phyloP scores from a whole-genome alignment of 1,140 invertebrate genomes.

The Saccostrea cuccullata region DNA sequence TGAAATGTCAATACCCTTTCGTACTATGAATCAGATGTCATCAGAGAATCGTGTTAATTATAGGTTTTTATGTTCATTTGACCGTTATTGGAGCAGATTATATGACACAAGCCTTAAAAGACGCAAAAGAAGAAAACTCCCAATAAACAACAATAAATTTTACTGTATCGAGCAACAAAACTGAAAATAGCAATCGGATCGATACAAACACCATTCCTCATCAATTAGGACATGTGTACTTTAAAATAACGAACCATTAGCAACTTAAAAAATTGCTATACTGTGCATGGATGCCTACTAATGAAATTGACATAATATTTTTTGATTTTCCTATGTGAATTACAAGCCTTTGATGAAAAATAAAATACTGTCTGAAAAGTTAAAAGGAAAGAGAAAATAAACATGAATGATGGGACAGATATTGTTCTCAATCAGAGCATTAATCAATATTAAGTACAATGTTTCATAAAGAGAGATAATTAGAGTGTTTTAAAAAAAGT shows the following conservation, averaged over 20 bases:
- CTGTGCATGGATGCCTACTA: not conserved
- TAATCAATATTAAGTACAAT: conserved; percentile 13
- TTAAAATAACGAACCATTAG: not conserved
- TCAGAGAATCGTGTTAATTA: not conserved
- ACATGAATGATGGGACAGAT: not conserved
- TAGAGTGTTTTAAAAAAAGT: not conserved
- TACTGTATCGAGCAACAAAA: not conserved
- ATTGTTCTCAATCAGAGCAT: not conserved
- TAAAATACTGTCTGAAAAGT: not conserved
- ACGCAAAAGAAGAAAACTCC: not conserved
- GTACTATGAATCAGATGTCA: not conserved
- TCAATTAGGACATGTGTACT: conserved; percentile 27
- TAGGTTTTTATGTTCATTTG: not conserved
- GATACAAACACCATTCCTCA: conserved; percentile 17
- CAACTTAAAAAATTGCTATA: not conserved
- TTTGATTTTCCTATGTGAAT: conserved; percentile 22
- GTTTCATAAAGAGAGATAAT: not conserved
- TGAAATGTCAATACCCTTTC: not conserved
- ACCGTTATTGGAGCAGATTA: not conserved
- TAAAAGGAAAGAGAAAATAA: conserved; percentile 3
- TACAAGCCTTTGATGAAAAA: conserved; percentile 11
- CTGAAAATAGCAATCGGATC: conserved; percentile 7
- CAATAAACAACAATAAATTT: not conserved
- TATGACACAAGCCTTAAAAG: not conserved
- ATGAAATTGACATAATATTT: not conserved